Percentiles rank a stretch among this genome's conserved stretches.
These are phyloP conservation scores for Papilio glaucus DNA, from an alignment of 1,140 invertebrate species.

Conservation along the genomic window DNA sequence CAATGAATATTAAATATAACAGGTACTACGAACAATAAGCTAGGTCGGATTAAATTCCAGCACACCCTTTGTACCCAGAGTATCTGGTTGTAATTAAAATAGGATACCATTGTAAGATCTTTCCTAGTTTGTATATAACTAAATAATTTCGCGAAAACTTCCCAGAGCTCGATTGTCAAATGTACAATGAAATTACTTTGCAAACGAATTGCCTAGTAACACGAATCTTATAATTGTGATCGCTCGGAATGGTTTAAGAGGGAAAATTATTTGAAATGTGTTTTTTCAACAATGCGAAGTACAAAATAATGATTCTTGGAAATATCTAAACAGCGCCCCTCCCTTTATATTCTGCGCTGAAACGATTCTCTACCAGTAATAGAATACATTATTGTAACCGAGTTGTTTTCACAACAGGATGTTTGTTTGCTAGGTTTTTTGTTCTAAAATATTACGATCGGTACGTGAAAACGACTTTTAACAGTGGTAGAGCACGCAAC, in stretches of 20 bases:
- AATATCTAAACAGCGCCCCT: neutral
- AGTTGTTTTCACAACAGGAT: neutral
- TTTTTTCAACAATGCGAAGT: neutral
- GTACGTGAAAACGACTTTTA: too few relatives aligned
- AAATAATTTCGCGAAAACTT: neutral
- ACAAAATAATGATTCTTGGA: neutral
- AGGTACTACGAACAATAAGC: neutral
- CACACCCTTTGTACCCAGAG: neutral
- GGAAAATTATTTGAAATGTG: neutral
- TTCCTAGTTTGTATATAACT: neutral
- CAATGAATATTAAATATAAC: too few relatives aligned
- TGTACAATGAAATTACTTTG: conserved; percentile 6
- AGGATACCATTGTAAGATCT: neutral
- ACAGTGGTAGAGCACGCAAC: too few relatives aligned
- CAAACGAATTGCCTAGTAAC: neutral
- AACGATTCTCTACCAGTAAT: neutral
- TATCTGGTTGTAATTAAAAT: conserved; percentile 24
- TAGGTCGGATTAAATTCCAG: neutral
- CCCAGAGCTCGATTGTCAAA: neutral
- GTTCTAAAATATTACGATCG: too few relatives aligned
- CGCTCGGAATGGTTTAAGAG: neutral
- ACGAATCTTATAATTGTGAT: neutral
- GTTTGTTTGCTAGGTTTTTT: neutral
- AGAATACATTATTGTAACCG: neutral
- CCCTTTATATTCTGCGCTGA: neutral